Base-by-base conservation (phyloP, 1,140 invertebrate species). In the Cryptotermes secundus region DNA sequence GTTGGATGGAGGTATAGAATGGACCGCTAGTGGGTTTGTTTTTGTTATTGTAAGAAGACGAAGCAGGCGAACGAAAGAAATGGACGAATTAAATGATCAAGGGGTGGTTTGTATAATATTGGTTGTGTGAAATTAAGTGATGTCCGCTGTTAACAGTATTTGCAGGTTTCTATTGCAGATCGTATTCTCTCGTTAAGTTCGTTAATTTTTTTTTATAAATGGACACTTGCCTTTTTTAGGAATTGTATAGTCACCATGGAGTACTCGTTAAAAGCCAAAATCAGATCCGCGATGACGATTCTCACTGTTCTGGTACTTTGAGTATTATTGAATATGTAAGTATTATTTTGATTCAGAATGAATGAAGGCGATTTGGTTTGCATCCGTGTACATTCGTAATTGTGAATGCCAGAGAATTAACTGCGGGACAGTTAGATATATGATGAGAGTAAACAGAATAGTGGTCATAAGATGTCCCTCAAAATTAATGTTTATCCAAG, bases 161-260 rank as follows among this genome's bases (percentile, higher is more conserved):
- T 72, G 31, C 9, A 14, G 26, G 31, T n/a, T n/a, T n/a, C n/a
- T n/a, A n/a, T n/a, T n/a, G n/a, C n/a, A 72, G n/a, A 4, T 59
- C 4, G 3, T 59, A 26, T 59, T 59, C 3, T 9, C 19, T 59
- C 16, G 4, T 9, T n/a, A n/a, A n/a, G 2, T 7, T n/a, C n/a
- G n/a, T 72, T 31, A 4, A n/a, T 72, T n/a, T 72, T 1, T 38
- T 1, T 36, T 2, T 4, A 35, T 9, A 19, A 2, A 36, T 36
- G 2, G n/a, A 24, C 9, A 12, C 24, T 36, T 49, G 14, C 16
- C 35, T 72, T 79, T 84, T 80, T 35, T 31, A 84, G 84, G 84
- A 84, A 59, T 38, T 84, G 24, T 84, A 84, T 82, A 84, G 49
- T 36, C 84, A 84, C 34, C 80, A 84, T 79, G 84, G 84, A 22